Conservation (phyloP, 1,140 invertebrate genomes). For the Drosophila nebulosa region DNA sequence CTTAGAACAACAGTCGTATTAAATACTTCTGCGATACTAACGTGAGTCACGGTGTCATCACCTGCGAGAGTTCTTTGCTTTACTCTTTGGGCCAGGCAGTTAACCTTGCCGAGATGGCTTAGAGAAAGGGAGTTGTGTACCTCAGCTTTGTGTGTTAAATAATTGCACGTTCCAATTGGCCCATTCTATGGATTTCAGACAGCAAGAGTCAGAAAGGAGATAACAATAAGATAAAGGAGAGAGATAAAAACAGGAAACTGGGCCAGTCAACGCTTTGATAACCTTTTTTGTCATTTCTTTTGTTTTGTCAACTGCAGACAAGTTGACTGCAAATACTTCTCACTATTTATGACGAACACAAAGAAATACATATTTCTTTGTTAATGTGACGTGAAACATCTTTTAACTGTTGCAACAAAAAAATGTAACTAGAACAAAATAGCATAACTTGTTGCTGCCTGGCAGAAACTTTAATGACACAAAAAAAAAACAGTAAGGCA, state of each 20-base stretch:
- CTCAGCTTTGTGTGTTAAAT: slow-evolving; percentile 33
- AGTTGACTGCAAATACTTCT: slow-evolving; percentile 51
- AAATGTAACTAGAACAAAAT: neutral
- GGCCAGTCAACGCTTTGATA: slow-evolving; percentile 23
- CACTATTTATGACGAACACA: slow-evolving; percentile 21
- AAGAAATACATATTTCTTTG: slow-evolving; percentile 2
- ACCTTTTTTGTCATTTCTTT: slow-evolving; percentile 45
- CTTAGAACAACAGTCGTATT: too few relatives aligned
- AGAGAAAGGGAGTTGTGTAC: neutral
- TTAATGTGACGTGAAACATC: slow-evolving; percentile 50
- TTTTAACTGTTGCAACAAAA: slow-evolving; percentile 23
- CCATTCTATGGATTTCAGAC: slow-evolving; percentile 5
- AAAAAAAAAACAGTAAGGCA: neutral
- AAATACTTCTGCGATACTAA: neutral
- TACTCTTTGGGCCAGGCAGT: slow-evolving; percentile 11
- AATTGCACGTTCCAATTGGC: slow-evolving; percentile 59
- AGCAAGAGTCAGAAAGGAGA: too few relatives aligned
- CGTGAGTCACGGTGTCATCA: neutral
- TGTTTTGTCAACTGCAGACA: slow-evolving; percentile 48
- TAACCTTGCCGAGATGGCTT: slow-evolving; percentile 29
- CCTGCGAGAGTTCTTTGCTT: neutral
- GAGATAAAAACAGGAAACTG: neutral
- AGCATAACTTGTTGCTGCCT: neutral
- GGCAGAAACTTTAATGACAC: slow-evolving; percentile 17
- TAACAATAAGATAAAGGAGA: neutral